A percentile compares a stretch with the other conserved stretches of the same genome.
Evolutionary conservation across 2,113 vertebrate species (phyloP).

Genomic region (Thunnus thynnus): DNA sequence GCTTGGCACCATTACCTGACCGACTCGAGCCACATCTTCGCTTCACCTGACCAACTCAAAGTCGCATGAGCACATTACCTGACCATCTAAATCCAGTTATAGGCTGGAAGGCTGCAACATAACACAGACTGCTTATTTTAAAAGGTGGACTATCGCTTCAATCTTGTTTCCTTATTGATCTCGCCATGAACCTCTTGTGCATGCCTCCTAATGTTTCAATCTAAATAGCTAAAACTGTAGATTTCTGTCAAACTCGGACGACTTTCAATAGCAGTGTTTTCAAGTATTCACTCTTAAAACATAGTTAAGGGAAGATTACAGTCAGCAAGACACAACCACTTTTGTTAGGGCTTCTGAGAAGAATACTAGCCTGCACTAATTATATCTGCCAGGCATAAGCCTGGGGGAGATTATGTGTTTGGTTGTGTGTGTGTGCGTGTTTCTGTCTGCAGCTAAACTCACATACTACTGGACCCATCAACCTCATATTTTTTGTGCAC

Average conservation of each 20-base stretch:
- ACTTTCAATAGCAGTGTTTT: no score
- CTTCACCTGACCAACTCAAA: slow-evolving; percentile 3
- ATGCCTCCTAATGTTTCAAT: neutral
- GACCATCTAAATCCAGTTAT: neutral
- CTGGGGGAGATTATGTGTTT: no score
- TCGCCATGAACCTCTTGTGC: neutral
- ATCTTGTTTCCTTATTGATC: neutral
- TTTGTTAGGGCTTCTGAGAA: no score
- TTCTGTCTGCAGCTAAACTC: no score
- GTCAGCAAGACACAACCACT: neutral
- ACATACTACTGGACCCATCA: no score
- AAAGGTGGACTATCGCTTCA: no score
- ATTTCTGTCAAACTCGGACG: neutral
- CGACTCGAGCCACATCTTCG: slow-evolving; percentile 18
- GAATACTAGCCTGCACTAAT: no score
- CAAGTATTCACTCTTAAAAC: no score
- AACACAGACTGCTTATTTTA: neutral
- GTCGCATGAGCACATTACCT: slow-evolving; percentile 24
- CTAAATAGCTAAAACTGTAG: neutral
- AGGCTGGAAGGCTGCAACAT: neutral
- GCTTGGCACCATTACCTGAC: slow-evolving; percentile 50
- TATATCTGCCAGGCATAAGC: no score
- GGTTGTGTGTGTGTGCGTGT: no score
- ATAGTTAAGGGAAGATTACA: neutral
- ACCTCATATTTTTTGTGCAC: no score